Conservation (phyloP, 2,888 invertebrate genomes). For the Drymonia ruficornis region DNA sequence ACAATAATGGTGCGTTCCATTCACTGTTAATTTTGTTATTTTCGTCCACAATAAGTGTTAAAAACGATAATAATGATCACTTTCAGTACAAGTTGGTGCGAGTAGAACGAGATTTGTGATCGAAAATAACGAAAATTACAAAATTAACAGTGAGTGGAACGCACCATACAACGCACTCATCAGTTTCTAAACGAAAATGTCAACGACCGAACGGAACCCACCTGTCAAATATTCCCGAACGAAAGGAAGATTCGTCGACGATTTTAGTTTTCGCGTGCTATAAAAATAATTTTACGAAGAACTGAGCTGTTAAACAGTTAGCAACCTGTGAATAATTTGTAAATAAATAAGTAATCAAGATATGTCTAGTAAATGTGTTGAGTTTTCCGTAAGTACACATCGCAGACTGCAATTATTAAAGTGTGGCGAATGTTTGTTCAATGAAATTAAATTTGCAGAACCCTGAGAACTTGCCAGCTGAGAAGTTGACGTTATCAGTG, state of each 20-base stretch:
- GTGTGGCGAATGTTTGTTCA: conserved; percentile 2
- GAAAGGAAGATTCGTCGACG: conserved; percentile 34
- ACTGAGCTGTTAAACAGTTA: neutral
- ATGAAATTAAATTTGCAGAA: conserved; percentile 72
- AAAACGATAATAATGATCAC: too few species aligned
- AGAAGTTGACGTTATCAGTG: conserved; percentile 70
- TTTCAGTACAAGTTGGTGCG: too few species aligned
- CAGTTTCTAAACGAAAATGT: too few species aligned
- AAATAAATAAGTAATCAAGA: conserved; percentile 12
- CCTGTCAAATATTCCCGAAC: conserved; percentile 7
- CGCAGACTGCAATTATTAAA: conserved; percentile 4
- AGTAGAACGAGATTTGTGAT: too few species aligned
- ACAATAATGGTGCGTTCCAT: too few species aligned
- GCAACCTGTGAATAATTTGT: neutral
- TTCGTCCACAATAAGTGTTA: too few species aligned
- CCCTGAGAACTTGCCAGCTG: conserved; percentile 84
- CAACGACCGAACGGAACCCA: neutral
- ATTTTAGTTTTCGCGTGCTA: conserved; percentile 19
- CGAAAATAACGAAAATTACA: too few species aligned
- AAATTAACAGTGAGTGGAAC: too few species aligned
- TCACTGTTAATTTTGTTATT: too few species aligned
- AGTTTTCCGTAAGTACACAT: conserved; percentile 49
- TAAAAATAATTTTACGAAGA: neutral
- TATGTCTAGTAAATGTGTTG: conserved; percentile 43
- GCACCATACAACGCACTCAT: too few species aligned